Evolutionary conservation across 1,140 invertebrate genomes (phyloP).

Genomic region (Cryptotermes secundus): DNA sequence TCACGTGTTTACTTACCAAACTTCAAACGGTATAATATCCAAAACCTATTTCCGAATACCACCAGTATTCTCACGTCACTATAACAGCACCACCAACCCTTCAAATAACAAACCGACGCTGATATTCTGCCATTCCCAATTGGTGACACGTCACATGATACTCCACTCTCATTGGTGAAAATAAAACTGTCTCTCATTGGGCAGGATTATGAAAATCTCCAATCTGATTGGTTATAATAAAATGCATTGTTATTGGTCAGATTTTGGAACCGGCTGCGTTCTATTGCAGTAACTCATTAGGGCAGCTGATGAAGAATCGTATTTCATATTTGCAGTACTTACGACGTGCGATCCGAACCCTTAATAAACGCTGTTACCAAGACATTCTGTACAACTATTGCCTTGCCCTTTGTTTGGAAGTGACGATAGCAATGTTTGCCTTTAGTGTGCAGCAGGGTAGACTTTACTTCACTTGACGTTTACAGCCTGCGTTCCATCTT

Average conservation of each 20-base stretch:
- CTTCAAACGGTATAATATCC: not conserved
- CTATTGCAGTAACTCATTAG: not conserved
- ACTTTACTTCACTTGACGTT: no score
- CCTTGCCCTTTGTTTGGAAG: no score
- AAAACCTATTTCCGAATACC: not conserved
- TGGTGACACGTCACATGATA: conserved; percentile 24
- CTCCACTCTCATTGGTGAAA: conserved; percentile 25
- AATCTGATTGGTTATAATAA: conserved; percentile 17
- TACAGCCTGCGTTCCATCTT: no score
- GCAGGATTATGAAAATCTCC: not conserved
- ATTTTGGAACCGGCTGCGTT: not conserved
- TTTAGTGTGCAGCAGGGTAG: no score
- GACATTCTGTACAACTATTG: no score
- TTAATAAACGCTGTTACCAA: no score
- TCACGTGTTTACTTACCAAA: not conserved
- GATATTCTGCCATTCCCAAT: not conserved
- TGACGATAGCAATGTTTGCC: no score
- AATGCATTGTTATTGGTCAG: not conserved
- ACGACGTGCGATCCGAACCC: no score
- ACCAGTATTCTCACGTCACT: not conserved
- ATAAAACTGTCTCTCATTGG: conserved; percentile 30
- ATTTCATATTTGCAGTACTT: no score
- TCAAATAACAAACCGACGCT: not conserved
- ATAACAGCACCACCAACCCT: not conserved
- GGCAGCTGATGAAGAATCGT: not conserved